Conservation (phyloP, 2,797 vertebrate genomes). For the Tauraco hartlaubi region DNA sequence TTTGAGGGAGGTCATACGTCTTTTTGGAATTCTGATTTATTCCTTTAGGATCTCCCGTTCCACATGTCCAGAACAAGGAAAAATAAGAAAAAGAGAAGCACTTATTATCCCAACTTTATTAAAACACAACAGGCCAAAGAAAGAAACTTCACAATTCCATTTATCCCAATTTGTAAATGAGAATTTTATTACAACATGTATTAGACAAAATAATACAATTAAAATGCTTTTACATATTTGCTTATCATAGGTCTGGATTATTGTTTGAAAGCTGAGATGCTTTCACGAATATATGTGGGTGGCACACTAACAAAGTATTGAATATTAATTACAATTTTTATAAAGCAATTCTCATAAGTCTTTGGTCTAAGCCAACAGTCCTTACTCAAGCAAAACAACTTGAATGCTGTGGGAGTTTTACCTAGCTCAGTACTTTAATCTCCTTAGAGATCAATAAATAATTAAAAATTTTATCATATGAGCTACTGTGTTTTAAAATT, state of each 20-base stretch:
- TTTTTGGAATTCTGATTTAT: not conserved
- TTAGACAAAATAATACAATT: not conserved
- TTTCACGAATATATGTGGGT: not conserved
- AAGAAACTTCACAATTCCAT: not conserved
- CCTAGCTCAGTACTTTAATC: constrained; percentile 43
- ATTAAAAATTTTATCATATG: constrained; percentile 34
- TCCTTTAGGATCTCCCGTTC: not conserved
- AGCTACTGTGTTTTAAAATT: constrained; percentile 51
- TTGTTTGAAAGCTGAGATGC: not conserved
- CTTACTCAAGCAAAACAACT: constrained; percentile 48
- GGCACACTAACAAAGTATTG: not conserved
- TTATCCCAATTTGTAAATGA: not conserved
- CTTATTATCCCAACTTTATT: not conserved
- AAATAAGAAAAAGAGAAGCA: not conserved
- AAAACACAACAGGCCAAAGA: not conserved
- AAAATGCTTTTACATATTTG: not conserved
- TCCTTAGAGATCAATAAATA: constrained; percentile 57
- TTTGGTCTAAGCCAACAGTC: constrained; percentile 33
- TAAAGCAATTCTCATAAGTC: constrained; percentile 18
- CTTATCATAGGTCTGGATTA: not conserved
- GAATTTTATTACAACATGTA: not conserved
- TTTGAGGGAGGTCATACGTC: not conserved
- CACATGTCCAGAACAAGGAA: not conserved
- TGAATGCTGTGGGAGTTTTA: constrained; percentile 41
- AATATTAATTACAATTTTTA: constrained; percentile 47